Evolutionary conservation across 2,113 vertebrate genomes (phyloP), one percentile per base, ranked within the genome.

Genomic region (Xiphias gladius): DNA sequence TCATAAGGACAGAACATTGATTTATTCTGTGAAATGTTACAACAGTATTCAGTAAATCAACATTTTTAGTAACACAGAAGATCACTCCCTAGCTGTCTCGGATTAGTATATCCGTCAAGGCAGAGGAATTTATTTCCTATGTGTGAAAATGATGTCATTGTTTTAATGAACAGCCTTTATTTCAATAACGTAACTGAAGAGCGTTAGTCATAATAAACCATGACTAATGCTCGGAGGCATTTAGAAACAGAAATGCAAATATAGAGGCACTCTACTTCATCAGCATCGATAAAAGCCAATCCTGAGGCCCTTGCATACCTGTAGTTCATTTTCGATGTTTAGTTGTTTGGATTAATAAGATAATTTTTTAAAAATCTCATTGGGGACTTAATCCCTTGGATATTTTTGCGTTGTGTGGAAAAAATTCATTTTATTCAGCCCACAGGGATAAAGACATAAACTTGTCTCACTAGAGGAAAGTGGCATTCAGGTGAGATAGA

Each of bases 401-500:
- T 63, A 8, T 65, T 80, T n/a, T 82, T 82, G 65, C 70, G 63
- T 63, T 71, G 20, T 37, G 41, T 84, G 76, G 55, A 80, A 69
- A 81, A 37, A 32, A 39, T 77, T 65, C 1, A 22, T 52, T 82
- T 64, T n/a, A 20, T 74, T 61, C 24, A 28, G 37, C 28, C 28
- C 26, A 57, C 39, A 24, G 28, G 19, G 26, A 89, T n/a, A 43
- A 72, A 61, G 74, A 75, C 1, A 11, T 58, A 32, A 76, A 30
- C 52, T 58, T 0, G 1, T 48, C n/a, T 35, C 82, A 74, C 43
- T 28, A 59, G 76, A 69, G 58, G 39, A 79, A 83, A 58, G 70
- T 62, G 65, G 70, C 69, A 82, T 76, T 90, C 61, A 84, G 80
- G 76, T 79, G 62, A 85, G 32, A 80, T 0, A 90, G 35, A 70